phyloP scores from a whole-genome alignment of 1,140 invertebrate genomes.

The Oryzaephilus surinamensis region DNA sequence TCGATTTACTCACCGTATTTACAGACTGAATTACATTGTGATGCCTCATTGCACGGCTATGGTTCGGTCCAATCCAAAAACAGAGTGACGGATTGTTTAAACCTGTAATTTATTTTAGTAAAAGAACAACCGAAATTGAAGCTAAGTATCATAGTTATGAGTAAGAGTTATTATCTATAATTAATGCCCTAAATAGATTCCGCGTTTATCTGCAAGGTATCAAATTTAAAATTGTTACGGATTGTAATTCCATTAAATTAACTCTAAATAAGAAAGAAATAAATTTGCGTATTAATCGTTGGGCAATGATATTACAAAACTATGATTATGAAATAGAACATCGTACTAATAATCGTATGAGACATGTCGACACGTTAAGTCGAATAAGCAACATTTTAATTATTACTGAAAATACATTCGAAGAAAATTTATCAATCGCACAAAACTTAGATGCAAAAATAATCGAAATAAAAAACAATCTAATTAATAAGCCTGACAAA shows the following conservation, averaged over 20 bases:
- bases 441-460: no score
- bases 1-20: conserved; percentile 8
- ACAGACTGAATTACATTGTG: conserved; percentile 12
- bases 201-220: conserved; percentile 36
- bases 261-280: conserved; percentile 20
- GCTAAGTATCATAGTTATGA: conserved; percentile 34
- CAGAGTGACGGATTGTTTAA: no score
- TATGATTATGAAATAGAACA: conserved; percentile 25
- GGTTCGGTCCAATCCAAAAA: no score
- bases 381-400: neutral
- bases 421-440: neutral
- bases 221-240: conserved; percentile 33
- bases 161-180: conserved; percentile 36
- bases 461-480: neutral
- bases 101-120: no score
- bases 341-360: conserved; percentile 17
- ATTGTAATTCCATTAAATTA: conserved; percentile 23
- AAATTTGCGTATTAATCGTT: conserved; percentile 19
- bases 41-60: conserved; percentile 5
- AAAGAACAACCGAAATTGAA: conserved; percentile 30
- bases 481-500: neutral
- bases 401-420: neutral
- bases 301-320: conserved; percentile 18
- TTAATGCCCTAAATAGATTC: conserved; percentile 36
- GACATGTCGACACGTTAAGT: neutral